A percentile compares a stretch with the other conserved stretches of the same genome.
Evolutionary conservation across 2,797 vertebrate genomes (phyloP).

Genomic region (Enteromius radiatus): DNA sequence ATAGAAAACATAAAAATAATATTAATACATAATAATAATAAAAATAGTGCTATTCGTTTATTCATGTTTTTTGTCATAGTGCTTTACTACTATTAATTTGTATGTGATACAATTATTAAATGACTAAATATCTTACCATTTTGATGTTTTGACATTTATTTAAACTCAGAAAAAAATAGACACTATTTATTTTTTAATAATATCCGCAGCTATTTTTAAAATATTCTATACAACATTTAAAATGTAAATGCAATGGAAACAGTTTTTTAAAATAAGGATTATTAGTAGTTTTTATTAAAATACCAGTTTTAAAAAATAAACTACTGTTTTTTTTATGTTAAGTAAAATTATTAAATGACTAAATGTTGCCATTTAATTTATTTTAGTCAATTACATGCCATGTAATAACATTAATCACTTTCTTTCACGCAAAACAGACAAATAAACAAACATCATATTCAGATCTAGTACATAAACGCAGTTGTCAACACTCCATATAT

Average conservation of each 20-base stretch:
- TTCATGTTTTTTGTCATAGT: background rate
- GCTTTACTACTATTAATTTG: background rate
- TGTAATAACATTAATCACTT: background rate
- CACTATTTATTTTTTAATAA: background rate
- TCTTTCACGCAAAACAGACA: background rate
- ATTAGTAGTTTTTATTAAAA: background rate
- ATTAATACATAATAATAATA: background rate
- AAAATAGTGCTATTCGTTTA: background rate
- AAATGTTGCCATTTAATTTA: background rate
- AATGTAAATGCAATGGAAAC: background rate
- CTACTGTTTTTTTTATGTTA: background rate
- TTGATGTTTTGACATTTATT: background rate
- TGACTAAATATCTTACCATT: background rate
- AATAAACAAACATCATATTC: slow-evolving; percentile 3
- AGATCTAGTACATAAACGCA: background rate
- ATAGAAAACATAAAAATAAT: background rate
- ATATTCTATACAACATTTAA: background rate
- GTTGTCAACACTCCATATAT: slow-evolving; percentile 2
- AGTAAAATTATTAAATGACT: background rate
- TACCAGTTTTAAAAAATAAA: background rate
- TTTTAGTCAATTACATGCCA: background rate
- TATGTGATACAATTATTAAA: background rate
- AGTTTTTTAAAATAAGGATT: background rate
- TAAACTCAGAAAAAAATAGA: background rate
- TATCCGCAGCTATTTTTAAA: background rate